Evolutionary conservation across 2,888 invertebrate genomes (phyloP), one percentile per base, ranked within the genome.

Genomic region (Rhogogaster chlorosoma): DNA sequence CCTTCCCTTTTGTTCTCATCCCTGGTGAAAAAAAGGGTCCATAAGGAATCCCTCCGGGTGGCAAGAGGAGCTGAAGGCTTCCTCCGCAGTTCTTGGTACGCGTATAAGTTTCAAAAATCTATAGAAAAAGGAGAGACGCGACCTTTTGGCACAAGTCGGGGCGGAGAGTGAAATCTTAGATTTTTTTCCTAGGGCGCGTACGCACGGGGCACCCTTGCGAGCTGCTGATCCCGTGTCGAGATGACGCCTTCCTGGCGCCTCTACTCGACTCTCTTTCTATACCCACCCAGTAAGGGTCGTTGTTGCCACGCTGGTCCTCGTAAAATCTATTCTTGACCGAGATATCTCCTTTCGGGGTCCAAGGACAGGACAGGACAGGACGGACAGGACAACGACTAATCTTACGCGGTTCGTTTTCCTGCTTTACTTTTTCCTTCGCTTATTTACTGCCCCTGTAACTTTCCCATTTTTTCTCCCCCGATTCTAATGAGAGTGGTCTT

Each of bases 231-330:
- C 91, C 91, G 86, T 85, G 85, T 86, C 88, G 91, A 92, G 93
- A 92, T 93, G 93, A 93, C 93, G 93, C 93, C 92, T 88, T 87
- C 86, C 88, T 90, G 92, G 91, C 91, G 92, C 91, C 90, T 86
- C 85, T 15, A 12, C 12, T 53, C 53, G 53, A 53, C 53, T 53
- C 53, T 49, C 18, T 18, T n/a, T 53, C n/a, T 42, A 22, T 61
- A 61, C 78, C 78, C 78, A 84, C 86, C 85, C 84, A 86, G 87
- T 88, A 85, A 86, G 84, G 85, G 84, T 82, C 82, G 86, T 85
- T 86, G 85, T 86, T 85, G 77, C 80, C 86, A 84, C 71, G 83
- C 77, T 84, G 86, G 86, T 53, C 84, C 86, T 85, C 88, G 87
- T 86, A 87, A 88, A 89, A 89, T 86, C 88, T 87, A 87, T 85